Base-by-base conservation (phyloP, 2,888 invertebrate species). In the Ophion ellenae region DNA sequence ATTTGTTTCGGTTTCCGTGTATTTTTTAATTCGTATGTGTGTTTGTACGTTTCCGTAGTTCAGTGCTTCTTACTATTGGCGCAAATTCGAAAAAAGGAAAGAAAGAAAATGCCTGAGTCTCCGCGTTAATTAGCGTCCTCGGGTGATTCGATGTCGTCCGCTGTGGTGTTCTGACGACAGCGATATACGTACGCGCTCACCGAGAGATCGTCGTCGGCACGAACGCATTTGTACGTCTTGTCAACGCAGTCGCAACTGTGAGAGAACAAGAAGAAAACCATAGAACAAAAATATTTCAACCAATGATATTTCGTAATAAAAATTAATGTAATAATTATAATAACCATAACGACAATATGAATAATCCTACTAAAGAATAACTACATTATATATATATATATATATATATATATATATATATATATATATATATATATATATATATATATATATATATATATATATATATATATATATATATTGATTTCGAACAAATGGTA, bases 141-240 rank as follows among this genome's bases (percentile, higher is more conserved):
- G 57, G 89, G 90, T 57, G 90, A 88, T 64, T 90, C 90, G 79
- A 92, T 91, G 87, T 92, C 92, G 0, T 90, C 89, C 77, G 83
- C 86, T 59, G 92, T 93, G 71, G 90, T 89, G 69, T 93, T 93
- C 69, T 91, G 91, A 88, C 93, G 94, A 92, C 96, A 96, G 70
- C 95, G 94, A 91, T 96, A 96, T 0, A 96, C 95, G 90, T 95
- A 96, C 1, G 96, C 96, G 71, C 95, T 94, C 45, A 95, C 95
- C 17, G 95, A 95, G 24, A 96, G 92, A 89, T 96, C 96, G 87
- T 96, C 96, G 36, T 95, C 95, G 20, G 94, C 94, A 76, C 95
- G 93, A 2, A 95, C 89, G 89, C 96, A 96, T 73, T 92, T 93
- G 87, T 89, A 91, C 20, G 87, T 87, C 70, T 92, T 92, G 59